Percentiles rank a stretch among this genome's conserved stretches.
Conservation (phyloP, 2,113 vertebrate species). For the Tupaia tana region DNA sequence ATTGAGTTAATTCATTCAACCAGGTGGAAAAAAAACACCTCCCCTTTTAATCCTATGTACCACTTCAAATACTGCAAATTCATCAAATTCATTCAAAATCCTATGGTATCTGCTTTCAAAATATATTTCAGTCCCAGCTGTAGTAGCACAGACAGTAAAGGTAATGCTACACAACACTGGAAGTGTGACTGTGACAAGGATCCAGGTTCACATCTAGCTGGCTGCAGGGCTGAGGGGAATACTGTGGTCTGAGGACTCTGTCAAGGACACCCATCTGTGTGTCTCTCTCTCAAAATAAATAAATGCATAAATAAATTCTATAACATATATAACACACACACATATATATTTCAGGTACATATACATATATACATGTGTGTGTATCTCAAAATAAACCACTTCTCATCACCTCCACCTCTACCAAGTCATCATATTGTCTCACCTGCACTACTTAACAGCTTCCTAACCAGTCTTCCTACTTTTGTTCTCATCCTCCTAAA, state of each 20-base stretch:
- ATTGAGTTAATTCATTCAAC: not conserved
- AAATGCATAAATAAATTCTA: too few relatives aligned
- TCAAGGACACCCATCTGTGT: too few relatives aligned
- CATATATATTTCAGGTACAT: too few relatives aligned
- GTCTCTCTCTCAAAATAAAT: too few relatives aligned
- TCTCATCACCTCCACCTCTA: not conserved
- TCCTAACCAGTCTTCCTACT: not conserved
- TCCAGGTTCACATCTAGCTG: too few relatives aligned
- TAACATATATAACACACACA: too few relatives aligned
- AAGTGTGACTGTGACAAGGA: too few relatives aligned
- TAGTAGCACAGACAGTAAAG: too few relatives aligned
- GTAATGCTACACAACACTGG: too few relatives aligned
- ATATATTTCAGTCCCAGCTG: not conserved
- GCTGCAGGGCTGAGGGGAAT: too few relatives aligned
- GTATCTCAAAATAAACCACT: conserved; percentile 2
- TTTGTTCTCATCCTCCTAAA: not conserved
- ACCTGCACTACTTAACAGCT: not conserved
- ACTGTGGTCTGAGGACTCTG: too few relatives aligned
- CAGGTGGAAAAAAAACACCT: not conserved
- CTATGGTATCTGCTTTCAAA: not conserved
- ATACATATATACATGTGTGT: too few relatives aligned
- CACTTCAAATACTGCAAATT: conserved; percentile 4
- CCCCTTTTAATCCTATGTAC: not conserved
- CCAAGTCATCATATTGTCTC: not conserved
- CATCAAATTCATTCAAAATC: not conserved